Evolutionary conservation across 2,797 vertebrate genomes (phyloP).

Genomic region (Sebastes jordani): DNA sequence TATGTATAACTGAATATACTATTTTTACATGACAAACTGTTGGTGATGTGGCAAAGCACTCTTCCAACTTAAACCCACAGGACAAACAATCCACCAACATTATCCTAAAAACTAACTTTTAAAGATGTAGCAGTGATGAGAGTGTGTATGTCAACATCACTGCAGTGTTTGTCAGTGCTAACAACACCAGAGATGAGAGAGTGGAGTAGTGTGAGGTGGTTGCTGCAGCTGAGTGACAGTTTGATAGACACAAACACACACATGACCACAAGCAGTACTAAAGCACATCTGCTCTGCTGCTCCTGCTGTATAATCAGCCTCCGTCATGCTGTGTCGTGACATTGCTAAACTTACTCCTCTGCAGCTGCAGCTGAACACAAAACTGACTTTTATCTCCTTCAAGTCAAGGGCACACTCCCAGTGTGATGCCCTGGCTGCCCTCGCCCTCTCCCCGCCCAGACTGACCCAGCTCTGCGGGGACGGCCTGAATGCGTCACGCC

Average conservation of each 20-base stretch:
- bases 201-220: not conserved
- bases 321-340: conserved; percentile 23
- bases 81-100: not conserved
- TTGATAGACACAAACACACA: conserved; percentile 3
- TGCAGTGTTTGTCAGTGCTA: conserved; percentile 12
- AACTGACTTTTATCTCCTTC: conserved; percentile 8
- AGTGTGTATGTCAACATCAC: not conserved
- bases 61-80: not conserved
- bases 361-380: conserved; percentile 30
- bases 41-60: not conserved
- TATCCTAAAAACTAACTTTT: not conserved
- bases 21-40: not conserved
- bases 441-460: not conserved
- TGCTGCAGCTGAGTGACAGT: conserved; percentile 2
- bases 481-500: conserved; percentile 55
- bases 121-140: not conserved
- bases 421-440: conserved; percentile 33
- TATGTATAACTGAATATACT: not conserved
- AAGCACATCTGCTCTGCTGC: conserved; percentile 26
- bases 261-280: not conserved
- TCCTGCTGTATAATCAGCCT: conserved; percentile 7
- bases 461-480: conserved; percentile 32
- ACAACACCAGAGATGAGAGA: conserved; percentile 41
- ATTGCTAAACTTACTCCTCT: not conserved
- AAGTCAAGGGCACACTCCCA: conserved; percentile 35